Conservation (phyloP, 2,797 vertebrate genomes). For the Eupleurogrammus muticus region DNA sequence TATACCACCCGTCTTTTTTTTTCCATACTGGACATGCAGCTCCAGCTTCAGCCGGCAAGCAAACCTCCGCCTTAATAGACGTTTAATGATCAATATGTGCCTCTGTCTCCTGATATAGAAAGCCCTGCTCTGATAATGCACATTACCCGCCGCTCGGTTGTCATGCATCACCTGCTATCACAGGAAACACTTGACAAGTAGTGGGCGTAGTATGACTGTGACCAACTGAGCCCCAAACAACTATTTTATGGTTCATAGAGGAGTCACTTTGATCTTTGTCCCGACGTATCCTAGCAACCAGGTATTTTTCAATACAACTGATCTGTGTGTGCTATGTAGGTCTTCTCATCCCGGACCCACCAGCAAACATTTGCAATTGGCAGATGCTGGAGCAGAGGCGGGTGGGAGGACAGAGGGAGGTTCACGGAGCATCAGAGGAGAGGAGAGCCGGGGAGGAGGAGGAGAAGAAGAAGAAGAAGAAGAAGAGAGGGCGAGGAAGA, state of each 20-base stretch:
- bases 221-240: conserved; percentile 70
- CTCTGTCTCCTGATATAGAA: conserved; percentile 45
- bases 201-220: conserved; percentile 56
- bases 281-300: conserved; percentile 88
- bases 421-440: conserved; percentile 49
- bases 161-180: conserved; percentile 68
- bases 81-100: conserved; percentile 56
- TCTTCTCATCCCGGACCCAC: conserved; percentile 44
- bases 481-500: conserved; percentile 48
- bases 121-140: conserved; percentile 50
- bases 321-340: conserved; percentile 65
- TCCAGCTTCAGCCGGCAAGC: conserved; percentile 4
- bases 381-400: conserved; percentile 63
- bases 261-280: conserved; percentile 85
- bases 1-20: neutral
- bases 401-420: conserved; percentile 60
- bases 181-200: conserved; percentile 70
- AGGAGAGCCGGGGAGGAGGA: conserved; percentile 35
- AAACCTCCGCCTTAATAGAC: conserved; percentile 20
- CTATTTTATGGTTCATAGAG: conserved; percentile 79
- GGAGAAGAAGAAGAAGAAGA: too few species aligned
- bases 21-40: neutral
- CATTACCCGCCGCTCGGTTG: conserved; percentile 55
- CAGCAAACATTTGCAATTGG: conserved; percentile 65
- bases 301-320: conserved; percentile 84